These are phyloP conservation scores for Leucosticte australis DNA, from an alignment of 2,113 vertebrate species.

Conservation along the genomic window DNA sequence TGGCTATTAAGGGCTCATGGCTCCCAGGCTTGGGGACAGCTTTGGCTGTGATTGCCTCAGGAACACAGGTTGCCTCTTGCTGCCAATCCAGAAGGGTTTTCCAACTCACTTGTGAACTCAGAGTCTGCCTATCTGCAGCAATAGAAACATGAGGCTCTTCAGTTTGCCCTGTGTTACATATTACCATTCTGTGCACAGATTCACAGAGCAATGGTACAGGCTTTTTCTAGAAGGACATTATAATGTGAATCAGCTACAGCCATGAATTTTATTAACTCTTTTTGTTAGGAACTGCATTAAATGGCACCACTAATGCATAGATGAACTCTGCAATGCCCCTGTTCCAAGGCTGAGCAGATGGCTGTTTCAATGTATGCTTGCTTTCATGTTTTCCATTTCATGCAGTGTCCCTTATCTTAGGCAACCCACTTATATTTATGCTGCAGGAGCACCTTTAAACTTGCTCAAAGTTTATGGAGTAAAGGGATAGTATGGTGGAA, in stretches of 20 bases:
- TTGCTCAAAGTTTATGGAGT: slow-evolving; percentile 10
- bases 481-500: background rate
- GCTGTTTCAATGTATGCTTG: slow-evolving; percentile 37
- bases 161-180: too few species aligned
- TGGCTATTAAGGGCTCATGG: background rate
- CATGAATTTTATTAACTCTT: slow-evolving; percentile 64
- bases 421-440: slow-evolving; percentile 23
- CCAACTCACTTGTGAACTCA: background rate
- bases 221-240: slow-evolving; percentile 42
- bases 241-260: slow-evolving; percentile 53
- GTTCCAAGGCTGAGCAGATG: slow-evolving; percentile 60
- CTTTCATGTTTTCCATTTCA: slow-evolving; percentile 59
- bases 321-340: slow-evolving; percentile 48
- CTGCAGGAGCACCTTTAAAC: slow-evolving; percentile 34
- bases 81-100: background rate
- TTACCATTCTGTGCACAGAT: slow-evolving; percentile 58
- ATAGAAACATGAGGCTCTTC: slow-evolving; percentile 29
- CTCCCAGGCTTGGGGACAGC: background rate
- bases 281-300: slow-evolving; percentile 61
- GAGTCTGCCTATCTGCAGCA: background rate
- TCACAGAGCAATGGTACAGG: background rate
- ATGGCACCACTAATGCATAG: slow-evolving; percentile 34
- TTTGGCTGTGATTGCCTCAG: slow-evolving; percentile 13
- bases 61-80: slow-evolving; percentile 40
- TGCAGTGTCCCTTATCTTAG: slow-evolving; percentile 29